Evolutionary conservation across 2,888 invertebrate genomes (phyloP), one percentile per base, ranked within the genome.

Genomic region (Rugalucina vietnamica): DNA sequence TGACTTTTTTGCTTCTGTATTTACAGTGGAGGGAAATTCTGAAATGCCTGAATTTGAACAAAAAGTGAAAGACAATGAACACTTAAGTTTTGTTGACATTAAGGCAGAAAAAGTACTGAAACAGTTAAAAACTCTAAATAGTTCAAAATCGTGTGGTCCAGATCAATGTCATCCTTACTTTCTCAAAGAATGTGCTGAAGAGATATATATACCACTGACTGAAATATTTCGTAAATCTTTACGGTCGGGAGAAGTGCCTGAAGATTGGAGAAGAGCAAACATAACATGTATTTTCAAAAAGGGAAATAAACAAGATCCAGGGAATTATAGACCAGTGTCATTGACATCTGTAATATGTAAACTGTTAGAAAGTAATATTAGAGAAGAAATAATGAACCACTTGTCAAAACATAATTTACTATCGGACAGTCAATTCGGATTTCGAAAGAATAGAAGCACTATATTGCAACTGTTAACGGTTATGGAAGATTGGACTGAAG

Each of bases 261-360:
- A 75, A 29, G 34, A 65, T 18, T 79, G 79, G 83, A 83, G 72
- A 76, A n/a, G 29, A 32, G 79, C 73, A 0, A 82, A 82, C 18
- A 54, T 82, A 0, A 74, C 70, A 10, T 37, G 69, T 27, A 83
- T 83, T 1, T 36, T 54, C 29, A 79, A 76, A 50, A 57, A 49
- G 71, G n/a, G 72, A n/a, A 34, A 27, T 29, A 76, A 79, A 39
- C 27, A 29, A 8, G 54, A 76, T 18, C 24, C 70, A 21, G 81
- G 49, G 10, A 79, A 79, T 24, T 79, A 79, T 60, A 57, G 79
- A 32, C 83, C 83, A 50, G 79, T 83, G 1, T 74, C 74, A 0
- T 39, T 83, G 5, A 83, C 79, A n/a, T n/a, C 79, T 27, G 70
- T 79, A n/a, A 50, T 49, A 1, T 83, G 83, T 65, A 76, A 71